Conservation (phyloP, 2,797 vertebrate genomes). For the Spheniscus humboldti region DNA sequence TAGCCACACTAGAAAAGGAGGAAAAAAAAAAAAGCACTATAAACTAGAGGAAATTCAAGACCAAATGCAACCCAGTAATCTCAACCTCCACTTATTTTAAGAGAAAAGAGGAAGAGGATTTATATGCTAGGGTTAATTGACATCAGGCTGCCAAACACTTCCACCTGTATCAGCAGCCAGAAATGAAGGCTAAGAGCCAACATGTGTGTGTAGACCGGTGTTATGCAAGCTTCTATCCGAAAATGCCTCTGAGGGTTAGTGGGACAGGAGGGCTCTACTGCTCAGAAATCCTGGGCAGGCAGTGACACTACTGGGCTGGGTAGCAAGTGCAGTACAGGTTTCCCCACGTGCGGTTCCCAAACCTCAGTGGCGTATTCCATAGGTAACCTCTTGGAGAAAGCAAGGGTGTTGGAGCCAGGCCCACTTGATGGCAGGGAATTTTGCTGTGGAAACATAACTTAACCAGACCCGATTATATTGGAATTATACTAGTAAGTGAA, state of each 20-base stretch:
- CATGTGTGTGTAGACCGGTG: accelerated
- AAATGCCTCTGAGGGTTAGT: neutral
- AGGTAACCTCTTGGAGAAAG: neutral
- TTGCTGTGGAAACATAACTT: neutral
- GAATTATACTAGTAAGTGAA: neutral
- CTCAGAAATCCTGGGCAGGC: accelerated
- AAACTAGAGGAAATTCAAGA: neutral
- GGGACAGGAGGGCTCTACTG: no score
- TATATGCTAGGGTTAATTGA: neutral
- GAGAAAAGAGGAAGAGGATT: neutral
- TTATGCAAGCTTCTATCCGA: neutral
- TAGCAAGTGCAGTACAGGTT: neutral
- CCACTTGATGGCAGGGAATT: neutral
- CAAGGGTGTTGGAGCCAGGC: neutral
- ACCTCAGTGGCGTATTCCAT: neutral
- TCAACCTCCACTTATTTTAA: neutral
- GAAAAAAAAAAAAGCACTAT: accelerated
- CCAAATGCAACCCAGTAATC: accelerated
- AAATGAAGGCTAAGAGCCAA: neutral
- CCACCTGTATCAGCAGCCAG: neutral
- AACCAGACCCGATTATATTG: neutral
- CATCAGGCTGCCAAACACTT: neutral
- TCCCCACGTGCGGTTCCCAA: neutral
- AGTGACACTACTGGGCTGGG: accelerated
- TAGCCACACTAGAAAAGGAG: neutral